Evolutionary conservation across 2,797 vertebrate genomes (phyloP).

Genomic region (Carapus acus): DNA sequence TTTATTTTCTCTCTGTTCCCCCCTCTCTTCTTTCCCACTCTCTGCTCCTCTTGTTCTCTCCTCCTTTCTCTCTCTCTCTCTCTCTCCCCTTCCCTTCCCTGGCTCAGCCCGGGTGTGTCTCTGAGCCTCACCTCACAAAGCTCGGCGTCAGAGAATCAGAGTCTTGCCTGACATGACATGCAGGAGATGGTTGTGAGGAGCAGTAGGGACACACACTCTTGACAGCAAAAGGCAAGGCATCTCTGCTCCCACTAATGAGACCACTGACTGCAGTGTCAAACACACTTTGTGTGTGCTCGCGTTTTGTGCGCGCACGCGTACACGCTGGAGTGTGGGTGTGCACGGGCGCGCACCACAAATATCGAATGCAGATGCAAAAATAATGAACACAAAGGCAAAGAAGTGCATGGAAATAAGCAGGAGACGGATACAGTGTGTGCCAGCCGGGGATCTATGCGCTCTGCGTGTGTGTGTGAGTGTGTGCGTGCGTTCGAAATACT

Average conservation of each 20-base stretch:
- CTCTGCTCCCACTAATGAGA: constrained; percentile 70
- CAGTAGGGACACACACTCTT: constrained; percentile 63
- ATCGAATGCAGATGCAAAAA: constrained; percentile 49
- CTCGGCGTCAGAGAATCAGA: constrained; percentile 64
- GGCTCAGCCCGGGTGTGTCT: constrained; percentile 63
- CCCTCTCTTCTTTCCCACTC: constrained; percentile 35
- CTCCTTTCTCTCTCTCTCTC: constrained; percentile 7
- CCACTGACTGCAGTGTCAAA: constrained; percentile 68
- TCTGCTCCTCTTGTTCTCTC: constrained; percentile 24
- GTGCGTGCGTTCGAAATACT: constrained; percentile 1
- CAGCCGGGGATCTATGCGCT: no score
- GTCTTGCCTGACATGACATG: constrained; percentile 73
- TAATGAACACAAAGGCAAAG: constrained; percentile 57
- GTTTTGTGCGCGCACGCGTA: constrained; percentile 20
- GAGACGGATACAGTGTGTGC: constrained; percentile 12
- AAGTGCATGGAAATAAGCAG: constrained; percentile 30
- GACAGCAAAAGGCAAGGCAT: constrained; percentile 65
- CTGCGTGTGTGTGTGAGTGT: no score
- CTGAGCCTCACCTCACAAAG: constrained; percentile 69
- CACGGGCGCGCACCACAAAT: constrained; percentile 17
- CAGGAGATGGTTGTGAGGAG: constrained; percentile 68
- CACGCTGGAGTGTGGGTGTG: constrained; percentile 11
- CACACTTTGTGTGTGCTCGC: constrained; percentile 36
- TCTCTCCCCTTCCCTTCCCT: constrained; percentile 9
- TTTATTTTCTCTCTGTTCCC: constrained; percentile 47